Base-by-base conservation (phyloP, 2,797 vertebrate genomes). In the Takifugu rubripes region DNA sequence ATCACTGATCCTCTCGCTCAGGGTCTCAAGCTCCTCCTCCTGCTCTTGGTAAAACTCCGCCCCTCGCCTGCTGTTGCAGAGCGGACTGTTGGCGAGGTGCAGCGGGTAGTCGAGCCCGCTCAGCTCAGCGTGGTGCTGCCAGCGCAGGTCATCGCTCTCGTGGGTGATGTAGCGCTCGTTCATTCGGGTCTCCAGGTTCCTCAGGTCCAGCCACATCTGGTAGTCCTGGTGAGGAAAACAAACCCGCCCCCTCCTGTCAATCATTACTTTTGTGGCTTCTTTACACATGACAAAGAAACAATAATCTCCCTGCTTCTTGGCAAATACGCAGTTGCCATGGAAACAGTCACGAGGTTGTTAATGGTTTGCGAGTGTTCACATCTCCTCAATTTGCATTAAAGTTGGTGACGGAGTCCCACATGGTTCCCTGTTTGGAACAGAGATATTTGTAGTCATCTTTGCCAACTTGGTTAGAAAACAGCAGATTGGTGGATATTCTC, bases 111-210 rank as follows among this genome's bases (percentile, higher is more conserved):
- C 92, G 14, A 96, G 89, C 59, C 95, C 93, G 29, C 92, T 92
- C 59, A 95, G 91, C 66, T 91, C 90, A 0, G 97, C 96, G 26
- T 94, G 94, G 77, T 92, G 91, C 31, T 93, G 91, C 97, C 97
- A 99, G 74, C 96, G 93, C 3, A 89, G 88, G 78, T 99, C 97
- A 25, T 99, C 96, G 0, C 96, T 98, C 88, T 98, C 96, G 1
- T 99, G 97, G 57, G 96, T 98, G 81, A 99, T 94, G 79, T 99
- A 98, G 75, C 97, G 95, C 70, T 97, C 94, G 21, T 90, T 92
- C 63, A 93, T 94, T 58, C 95, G 95, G 65, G 91, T 91, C 84
- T 99, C 97, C 64, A 98, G 90, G 77, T 91, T 93, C 14, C 96
- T 90, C 78, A 98, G 91, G 84, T 99, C 96, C 84, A 97, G 61